phyloP scores from a whole-genome alignment of 2,888 invertebrate genomes.

The Chrysodeixis includens region DNA sequence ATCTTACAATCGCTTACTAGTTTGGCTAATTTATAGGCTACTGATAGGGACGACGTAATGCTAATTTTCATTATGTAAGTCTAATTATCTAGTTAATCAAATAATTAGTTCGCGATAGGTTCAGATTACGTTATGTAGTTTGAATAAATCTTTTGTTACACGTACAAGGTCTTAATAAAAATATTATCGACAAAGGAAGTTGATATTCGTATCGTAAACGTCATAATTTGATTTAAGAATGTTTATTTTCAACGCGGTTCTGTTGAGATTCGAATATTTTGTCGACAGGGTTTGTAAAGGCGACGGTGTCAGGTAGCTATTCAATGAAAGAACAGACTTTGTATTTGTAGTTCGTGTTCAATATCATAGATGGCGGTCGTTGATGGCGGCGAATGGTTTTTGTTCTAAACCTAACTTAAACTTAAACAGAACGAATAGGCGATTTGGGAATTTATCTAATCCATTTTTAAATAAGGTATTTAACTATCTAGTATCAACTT shows the following conservation, averaged over 20 bases:
- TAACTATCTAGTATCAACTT: too few species aligned
- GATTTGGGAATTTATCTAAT: too few species aligned
- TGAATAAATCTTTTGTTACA: background rate
- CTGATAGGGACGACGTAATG: background rate
- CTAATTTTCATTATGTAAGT: background rate
- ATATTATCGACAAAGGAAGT: too few species aligned
- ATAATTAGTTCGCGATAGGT: background rate
- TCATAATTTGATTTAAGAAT: too few species aligned
- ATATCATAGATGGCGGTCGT: conserved; percentile 31
- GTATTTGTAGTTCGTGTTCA: conserved; percentile 12
- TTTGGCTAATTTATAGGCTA: conserved; percentile 1
- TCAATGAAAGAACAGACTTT: background rate
- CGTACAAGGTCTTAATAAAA: background rate
- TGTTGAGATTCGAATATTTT: background rate
- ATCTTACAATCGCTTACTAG: background rate
- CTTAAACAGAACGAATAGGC: too few species aligned
- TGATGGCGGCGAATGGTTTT: background rate
- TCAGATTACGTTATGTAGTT: background rate
- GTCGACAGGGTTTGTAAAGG: background rate
- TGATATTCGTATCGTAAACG: too few species aligned
- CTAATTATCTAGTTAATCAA: background rate
- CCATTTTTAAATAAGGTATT: too few species aligned
- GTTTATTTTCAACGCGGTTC: too few species aligned
- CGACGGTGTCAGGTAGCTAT: background rate
- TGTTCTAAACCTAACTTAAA: too few species aligned